A percentile compares a stretch with the other conserved stretches of the same genome.
These are phyloP conservation scores for Otolemur crassicaudatus DNA, from an alignment of 2,797 vertebrate genomes.

Conservation along the genomic window DNA sequence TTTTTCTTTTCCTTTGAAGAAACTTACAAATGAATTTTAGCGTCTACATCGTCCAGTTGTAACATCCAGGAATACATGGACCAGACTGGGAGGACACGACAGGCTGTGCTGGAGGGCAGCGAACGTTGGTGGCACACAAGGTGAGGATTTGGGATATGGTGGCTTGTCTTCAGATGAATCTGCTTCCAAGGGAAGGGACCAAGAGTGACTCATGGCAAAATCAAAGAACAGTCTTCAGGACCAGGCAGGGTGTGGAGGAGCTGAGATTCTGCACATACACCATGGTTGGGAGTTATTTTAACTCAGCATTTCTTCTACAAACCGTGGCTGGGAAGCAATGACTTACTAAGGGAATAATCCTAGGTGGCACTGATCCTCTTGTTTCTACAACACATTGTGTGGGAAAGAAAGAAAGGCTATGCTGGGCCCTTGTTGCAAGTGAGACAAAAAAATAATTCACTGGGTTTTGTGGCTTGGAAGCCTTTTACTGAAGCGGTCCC, in stretches of 20 bases:
- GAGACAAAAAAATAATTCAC: background rate
- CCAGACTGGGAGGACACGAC: background rate
- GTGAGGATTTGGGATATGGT: background rate
- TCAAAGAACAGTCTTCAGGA: background rate
- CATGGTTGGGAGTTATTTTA: background rate
- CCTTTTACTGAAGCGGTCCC: background rate
- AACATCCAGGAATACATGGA: accelerated
- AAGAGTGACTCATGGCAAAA: background rate
- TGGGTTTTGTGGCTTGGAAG: background rate
- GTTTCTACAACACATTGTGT: accelerated
- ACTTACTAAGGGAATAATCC: background rate
- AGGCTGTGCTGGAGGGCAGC: background rate
- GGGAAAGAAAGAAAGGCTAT: background rate
- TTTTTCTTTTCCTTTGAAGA: background rate
- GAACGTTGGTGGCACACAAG: background rate
- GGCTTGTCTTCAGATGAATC: background rate
- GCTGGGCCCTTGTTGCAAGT: background rate
- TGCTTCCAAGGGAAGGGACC: background rate
- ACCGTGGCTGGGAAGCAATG: background rate
- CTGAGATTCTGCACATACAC: background rate
- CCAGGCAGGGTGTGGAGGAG: background rate
- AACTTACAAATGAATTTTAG: background rate
- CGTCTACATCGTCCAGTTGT: background rate
- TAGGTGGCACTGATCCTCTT: background rate
- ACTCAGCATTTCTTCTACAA: background rate